Evolutionary conservation across 2,113 vertebrate genomes (phyloP).

Genomic region (Heterocephalus glaber): DNA sequence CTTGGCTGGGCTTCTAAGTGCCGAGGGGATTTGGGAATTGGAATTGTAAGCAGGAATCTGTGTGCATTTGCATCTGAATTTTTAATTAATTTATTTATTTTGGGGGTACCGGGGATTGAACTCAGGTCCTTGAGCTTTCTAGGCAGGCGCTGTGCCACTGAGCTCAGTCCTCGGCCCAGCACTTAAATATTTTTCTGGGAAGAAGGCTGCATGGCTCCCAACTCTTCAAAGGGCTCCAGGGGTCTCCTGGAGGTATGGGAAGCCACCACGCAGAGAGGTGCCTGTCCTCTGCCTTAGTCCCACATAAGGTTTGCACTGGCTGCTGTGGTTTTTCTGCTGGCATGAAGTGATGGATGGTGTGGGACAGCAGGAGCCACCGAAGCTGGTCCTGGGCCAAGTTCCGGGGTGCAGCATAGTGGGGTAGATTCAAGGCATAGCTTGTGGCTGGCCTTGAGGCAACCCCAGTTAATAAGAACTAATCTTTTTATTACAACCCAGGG

Average conservation of each 20-base stretch:
- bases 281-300: background rate
- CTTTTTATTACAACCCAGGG: background rate
- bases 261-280: background rate
- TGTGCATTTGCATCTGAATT: background rate
- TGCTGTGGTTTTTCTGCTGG: background rate
- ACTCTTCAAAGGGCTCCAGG: background rate
- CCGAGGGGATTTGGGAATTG: background rate
- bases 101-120: no score
- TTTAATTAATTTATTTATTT: no score
- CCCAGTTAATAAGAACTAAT: background rate
- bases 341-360: background rate
- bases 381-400: background rate
- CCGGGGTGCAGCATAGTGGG: background rate
- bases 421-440: background rate
- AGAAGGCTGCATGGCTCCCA: background rate
- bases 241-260: background rate
- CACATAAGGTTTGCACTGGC: background rate
- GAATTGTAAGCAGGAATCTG: background rate
- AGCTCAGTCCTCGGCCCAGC: no score
- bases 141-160: no score
- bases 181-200: background rate
- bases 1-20: background rate
- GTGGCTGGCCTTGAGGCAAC: accelerated
- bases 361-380: background rate
- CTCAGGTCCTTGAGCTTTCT: no score